These are phyloP conservation scores for Phorcus lineatus DNA, from an alignment of 2,888 invertebrate species.

Conservation along the genomic window DNA sequence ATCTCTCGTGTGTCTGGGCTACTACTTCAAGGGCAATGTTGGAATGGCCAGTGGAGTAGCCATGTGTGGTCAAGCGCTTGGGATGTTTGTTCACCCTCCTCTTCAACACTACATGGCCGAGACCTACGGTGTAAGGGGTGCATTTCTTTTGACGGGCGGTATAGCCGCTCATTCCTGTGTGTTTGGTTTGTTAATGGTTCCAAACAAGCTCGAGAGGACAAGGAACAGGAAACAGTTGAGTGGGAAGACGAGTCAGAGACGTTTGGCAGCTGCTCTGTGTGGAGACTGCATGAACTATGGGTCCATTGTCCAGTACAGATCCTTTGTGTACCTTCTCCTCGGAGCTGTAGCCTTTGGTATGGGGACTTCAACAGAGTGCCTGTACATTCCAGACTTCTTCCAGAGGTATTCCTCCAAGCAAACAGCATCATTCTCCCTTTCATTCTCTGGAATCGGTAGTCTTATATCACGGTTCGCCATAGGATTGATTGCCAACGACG, in stretches of 20 bases:
- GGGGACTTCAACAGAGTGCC: not conserved
- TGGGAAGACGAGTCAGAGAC: no score
- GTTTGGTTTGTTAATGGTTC: no score
- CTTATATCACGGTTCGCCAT: not conserved
- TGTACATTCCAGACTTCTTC: slow-evolving; percentile 27
- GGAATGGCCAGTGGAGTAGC: slow-evolving; percentile 24
- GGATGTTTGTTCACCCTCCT: slow-evolving; percentile 27
- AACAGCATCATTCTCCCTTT: slow-evolving; percentile 20
- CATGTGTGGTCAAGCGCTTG: slow-evolving; percentile 23
- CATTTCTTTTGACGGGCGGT: no score
- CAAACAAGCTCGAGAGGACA: no score
- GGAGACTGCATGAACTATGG: not conserved
- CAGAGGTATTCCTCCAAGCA: not conserved
- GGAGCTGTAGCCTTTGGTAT: not conserved
- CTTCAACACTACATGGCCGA: slow-evolving; percentile 20
- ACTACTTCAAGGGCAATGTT: slow-evolving; percentile 27
- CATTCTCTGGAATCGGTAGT: slow-evolving; percentile 3
- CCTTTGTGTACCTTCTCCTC: slow-evolving; percentile 22
- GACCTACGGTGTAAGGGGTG: not conserved
- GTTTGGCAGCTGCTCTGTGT: no score
- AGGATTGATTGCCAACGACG: no score
- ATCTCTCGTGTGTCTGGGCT: slow-evolving; percentile 6
- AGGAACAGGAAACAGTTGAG: no score
- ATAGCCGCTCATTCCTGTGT: no score
- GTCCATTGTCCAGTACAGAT: not conserved